Percentiles rank a stretch among this genome's conserved stretches.
Evolutionary conservation across 2,797 vertebrate genomes (phyloP).

Genomic region (Leptodactylus fallax): DNA sequence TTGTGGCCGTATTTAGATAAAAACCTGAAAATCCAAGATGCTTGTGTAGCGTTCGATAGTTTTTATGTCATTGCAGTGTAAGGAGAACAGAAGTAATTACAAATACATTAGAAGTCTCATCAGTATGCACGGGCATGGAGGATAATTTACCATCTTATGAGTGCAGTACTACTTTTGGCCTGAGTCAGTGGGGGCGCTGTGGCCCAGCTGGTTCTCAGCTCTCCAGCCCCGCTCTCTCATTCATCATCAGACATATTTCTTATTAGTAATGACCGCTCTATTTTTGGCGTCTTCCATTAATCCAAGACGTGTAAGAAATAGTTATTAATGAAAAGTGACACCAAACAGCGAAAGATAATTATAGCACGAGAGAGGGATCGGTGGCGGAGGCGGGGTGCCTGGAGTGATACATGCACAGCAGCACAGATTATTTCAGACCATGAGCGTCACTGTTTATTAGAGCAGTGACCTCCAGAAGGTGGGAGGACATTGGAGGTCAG

Average conservation of each 20-base stretch:
- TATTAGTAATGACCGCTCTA: not conserved
- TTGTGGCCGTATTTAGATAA: too few species aligned
- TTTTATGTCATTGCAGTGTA: not conserved
- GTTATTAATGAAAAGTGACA: slow-evolving; percentile 14
- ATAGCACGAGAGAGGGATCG: not conserved
- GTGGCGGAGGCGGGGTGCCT: not conserved
- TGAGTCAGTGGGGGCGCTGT: not conserved
- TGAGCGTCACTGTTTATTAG: not conserved
- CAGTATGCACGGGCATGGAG: too few species aligned
- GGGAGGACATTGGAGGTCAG: not conserved
- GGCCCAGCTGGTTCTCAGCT: not conserved
- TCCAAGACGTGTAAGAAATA: slow-evolving; percentile 1
- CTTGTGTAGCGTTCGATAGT: too few species aligned
- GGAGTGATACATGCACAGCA: not conserved
- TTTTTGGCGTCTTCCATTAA: slow-evolving; percentile 9
- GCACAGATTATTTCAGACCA: slow-evolving; percentile 1
- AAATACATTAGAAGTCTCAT: too few species aligned
- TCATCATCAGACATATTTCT: not conserved
- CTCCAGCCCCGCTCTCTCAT: not conserved
- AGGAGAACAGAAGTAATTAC: not conserved
- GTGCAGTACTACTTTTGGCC: not conserved
- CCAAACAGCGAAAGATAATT: not conserved
- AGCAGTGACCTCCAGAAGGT: not conserved
- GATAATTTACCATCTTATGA: too few species aligned
- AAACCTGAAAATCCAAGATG: not conserved